phyloP scores from a whole-genome alignment of 2,888 invertebrate genomes.

The Meloe dianella region DNA sequence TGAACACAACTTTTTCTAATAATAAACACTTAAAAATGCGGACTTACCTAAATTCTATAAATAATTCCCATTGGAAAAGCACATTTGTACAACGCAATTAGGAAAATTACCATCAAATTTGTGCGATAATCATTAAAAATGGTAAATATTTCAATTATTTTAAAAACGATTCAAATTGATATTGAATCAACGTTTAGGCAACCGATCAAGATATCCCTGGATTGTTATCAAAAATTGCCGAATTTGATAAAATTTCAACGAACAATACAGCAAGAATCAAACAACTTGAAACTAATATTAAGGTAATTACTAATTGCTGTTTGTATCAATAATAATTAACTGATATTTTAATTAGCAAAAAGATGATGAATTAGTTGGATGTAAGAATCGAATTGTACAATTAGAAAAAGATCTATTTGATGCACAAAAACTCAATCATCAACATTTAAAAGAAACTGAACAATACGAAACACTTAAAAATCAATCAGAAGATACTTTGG shows the following conservation, averaged over 20 bases:
- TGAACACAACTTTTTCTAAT: constrained; percentile 39
- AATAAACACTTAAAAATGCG: constrained; percentile 42
- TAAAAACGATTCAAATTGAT: background rate
- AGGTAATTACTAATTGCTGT: constrained; percentile 34
- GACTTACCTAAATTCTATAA: constrained; percentile 44
- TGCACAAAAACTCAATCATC: constrained; percentile 47
- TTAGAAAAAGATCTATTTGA: constrained; percentile 53
- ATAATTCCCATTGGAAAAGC: constrained; percentile 36
- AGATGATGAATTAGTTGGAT: constrained; percentile 39
- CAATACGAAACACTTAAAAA: constrained; percentile 55
- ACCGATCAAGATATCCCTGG: background rate
- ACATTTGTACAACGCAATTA: constrained; percentile 18
- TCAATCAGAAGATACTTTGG: constrained; percentile 63
- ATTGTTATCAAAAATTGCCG: constrained; percentile 28
- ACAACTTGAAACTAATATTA: constrained; percentile 34
- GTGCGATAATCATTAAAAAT: background rate
- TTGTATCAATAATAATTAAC: no score
- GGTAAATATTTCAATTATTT: background rate
- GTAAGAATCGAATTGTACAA: constrained; percentile 42
- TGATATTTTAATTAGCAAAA: constrained; percentile 43
- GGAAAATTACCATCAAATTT: background rate
- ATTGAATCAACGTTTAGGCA: constrained; percentile 20
- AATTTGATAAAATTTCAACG: constrained; percentile 35
- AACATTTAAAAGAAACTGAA: constrained; percentile 49
- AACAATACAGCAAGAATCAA: constrained; percentile 13